Evolutionary conservation across 2,113 vertebrate genomes (phyloP), one percentile per base, ranked within the genome.

Genomic region (Nothobranchius furzeri): DNA sequence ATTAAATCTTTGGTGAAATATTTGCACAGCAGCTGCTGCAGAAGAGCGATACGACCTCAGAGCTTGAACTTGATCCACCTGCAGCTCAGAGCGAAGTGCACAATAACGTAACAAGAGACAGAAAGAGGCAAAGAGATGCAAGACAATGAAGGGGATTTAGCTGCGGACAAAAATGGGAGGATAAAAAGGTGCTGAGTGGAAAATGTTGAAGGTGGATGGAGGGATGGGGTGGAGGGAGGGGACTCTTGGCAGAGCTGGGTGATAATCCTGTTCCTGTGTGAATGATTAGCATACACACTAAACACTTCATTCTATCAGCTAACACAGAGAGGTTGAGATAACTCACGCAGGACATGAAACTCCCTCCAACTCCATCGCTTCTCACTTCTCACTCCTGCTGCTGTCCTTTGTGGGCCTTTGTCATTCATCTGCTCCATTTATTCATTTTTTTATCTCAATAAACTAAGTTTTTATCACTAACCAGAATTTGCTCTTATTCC

Each of bases 221-320:
- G 60, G 70, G 71, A 71, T 49, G 45, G 76, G 70, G 65, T 15
- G 59, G 62, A 80, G 65, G 71, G 73, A 78, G 60, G 71, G 71
- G 49, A 77, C 58, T 77, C 63, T 86, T 90, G 88, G 87, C 88
- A 88, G 78, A 62, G 74, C 17, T 4, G 2, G 7, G 65, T 66
- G 77, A 74, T 90, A 87, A 91, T 88, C 88, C 84, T 17, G 35
- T 47, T 82, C 75, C 86, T 86, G 88, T 84, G 77, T 70, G 79
- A 85, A 83, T 64, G 85, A 91, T 91, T 91, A 87, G 82, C 88
- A 88, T 90, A 88, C 83, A 89, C 87, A 83, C 84, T 87, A 89
- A 91, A 83, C 85, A 88, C 89, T 85, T 83, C 79, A 82, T 83
- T 89, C 85, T 86, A 80, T 89, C 78, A 84, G 84, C 85, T 86